Evolutionary conservation across 2,888 invertebrate species (phyloP).

Genomic region (Meta bourneti): DNA sequence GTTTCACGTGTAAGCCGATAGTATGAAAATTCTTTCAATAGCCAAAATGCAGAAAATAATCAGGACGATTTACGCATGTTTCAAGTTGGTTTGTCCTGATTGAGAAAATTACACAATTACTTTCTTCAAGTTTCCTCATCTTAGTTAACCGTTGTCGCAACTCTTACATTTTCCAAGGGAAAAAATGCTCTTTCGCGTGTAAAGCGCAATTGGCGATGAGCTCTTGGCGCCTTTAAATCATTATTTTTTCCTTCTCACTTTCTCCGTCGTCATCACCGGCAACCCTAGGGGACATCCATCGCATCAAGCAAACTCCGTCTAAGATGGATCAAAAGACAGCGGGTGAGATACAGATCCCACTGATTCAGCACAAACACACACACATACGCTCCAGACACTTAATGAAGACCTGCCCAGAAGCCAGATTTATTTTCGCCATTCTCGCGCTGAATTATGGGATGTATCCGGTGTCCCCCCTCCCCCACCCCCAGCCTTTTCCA

Average conservation of each 20-base stretch:
- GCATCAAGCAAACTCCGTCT: constrained; percentile 59
- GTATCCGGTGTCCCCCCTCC: constrained; percentile 68
- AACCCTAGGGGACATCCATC: constrained; percentile 47
- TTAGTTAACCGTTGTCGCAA: no score
- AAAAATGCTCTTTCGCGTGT: no score
- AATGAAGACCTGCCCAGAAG: constrained; percentile 76
- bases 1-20: no score
- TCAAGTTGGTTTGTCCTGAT: no score
- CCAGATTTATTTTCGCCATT: constrained; percentile 76
- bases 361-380: constrained; percentile 61
- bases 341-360: constrained; percentile 60
- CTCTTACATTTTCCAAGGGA: no score
- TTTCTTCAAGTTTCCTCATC: no score
- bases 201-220: no score
- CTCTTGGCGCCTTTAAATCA: constrained; percentile 23
- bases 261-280: not conserved
- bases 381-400: constrained; percentile 58
- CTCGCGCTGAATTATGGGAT: constrained; percentile 74
- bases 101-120: no score
- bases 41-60: no score
- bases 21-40: no score
- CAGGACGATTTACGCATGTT: no score
- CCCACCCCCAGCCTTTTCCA: constrained; percentile 29
- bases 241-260: not conserved
- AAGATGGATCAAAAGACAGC: constrained; percentile 75